Conservation (phyloP, 1,140 invertebrate species). For the Megalonaias nervosa region DNA sequence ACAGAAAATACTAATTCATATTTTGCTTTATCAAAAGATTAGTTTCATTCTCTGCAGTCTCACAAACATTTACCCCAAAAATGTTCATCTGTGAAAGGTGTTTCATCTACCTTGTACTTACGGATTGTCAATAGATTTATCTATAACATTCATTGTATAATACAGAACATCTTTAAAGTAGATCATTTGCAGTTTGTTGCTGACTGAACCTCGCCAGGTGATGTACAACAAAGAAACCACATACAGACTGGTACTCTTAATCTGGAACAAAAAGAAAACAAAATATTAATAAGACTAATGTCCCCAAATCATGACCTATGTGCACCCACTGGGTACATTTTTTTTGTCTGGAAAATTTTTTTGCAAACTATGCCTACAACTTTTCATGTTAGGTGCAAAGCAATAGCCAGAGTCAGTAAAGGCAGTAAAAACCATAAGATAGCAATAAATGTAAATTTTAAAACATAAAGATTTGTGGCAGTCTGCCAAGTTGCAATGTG, state of each 20-base stretch:
- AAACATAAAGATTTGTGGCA: no score
- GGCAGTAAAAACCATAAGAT: no score
- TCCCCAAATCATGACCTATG: no score
- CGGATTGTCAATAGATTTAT: slow-evolving; percentile 75
- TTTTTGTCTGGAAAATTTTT: no score
- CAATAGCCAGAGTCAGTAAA: no score
- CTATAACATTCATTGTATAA: slow-evolving; percentile 74
- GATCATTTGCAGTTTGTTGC: slow-evolving; percentile 68
- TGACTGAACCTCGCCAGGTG: slow-evolving; percentile 72
- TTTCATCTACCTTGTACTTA: slow-evolving; percentile 58
- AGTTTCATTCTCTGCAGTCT: not conserved
- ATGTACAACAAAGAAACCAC: slow-evolving; percentile 72
- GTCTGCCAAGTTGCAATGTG: no score
- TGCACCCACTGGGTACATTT: no score
- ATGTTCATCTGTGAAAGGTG: not conserved
- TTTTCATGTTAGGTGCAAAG: no score
- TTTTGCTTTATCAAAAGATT: not conserved
- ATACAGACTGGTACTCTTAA: slow-evolving; percentile 69
- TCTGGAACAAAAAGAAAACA: slow-evolving; percentile 52
- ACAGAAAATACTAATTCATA: slow-evolving; percentile 1
- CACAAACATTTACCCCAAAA: not conserved
- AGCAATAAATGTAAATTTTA: no score
- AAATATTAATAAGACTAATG: not conserved
- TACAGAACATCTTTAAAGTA: slow-evolving; percentile 74
- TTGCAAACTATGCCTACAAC: no score